These are phyloP conservation scores for Lathronympha strigana DNA, from an alignment of 2,888 invertebrate species.

Conservation along the genomic window DNA sequence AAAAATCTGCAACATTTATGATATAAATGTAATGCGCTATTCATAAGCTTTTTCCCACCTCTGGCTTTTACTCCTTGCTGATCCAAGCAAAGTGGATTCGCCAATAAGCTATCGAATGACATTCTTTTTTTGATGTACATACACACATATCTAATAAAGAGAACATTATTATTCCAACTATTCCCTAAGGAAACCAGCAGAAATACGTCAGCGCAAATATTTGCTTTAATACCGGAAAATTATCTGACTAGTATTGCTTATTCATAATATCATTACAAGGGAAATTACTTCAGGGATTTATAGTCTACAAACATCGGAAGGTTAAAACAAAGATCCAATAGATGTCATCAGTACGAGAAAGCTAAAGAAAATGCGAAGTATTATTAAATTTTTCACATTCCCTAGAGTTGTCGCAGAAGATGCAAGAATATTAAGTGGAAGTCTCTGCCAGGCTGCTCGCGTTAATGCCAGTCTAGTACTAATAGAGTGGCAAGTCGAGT, in stretches of 20 bases:
- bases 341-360: constrained; percentile 4
- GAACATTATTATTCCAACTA: background rate
- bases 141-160: too few species aligned
- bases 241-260: background rate
- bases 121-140: too few species aligned
- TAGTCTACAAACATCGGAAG: background rate
- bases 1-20: too few species aligned
- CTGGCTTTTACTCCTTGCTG: too few species aligned
- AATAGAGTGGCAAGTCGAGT: constrained; percentile 17
- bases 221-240: background rate
- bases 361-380: constrained; percentile 41
- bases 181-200: background rate
- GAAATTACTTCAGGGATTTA: constrained; percentile 13
- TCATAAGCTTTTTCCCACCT: too few species aligned
- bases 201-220: background rate
- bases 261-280: background rate
- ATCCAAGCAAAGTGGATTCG: too few species aligned
- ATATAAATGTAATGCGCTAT: too few species aligned
- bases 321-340: background rate
- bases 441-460: constrained; percentile 45
- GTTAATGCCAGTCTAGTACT: constrained; percentile 25
- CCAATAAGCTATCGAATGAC: too few species aligned
- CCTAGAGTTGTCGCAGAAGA: constrained; percentile 47
- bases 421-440: constrained; percentile 55
- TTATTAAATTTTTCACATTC: constrained; percentile 51